phyloP scores from a whole-genome alignment of 2,113 vertebrate genomes.

The Gadus macrocephalus region DNA sequence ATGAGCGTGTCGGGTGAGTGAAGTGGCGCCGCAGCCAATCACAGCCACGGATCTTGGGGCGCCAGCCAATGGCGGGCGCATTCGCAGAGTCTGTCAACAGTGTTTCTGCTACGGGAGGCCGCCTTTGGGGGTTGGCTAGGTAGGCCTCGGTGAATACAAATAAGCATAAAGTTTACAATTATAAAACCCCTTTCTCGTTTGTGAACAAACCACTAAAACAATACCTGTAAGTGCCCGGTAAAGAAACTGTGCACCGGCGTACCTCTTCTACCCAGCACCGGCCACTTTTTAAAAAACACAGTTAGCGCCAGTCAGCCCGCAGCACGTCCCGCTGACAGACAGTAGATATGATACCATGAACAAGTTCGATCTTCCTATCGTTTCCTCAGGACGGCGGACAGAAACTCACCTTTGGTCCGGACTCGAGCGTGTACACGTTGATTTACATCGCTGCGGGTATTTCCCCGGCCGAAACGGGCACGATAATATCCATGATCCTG shows the following conservation, averaged over 20 bases:
- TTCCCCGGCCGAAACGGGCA: constrained; percentile 28
- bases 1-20: constrained; percentile 33
- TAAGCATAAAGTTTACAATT: constrained; percentile 62
- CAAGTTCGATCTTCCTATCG: constrained; percentile 31
- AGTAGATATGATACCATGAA: constrained; percentile 8
- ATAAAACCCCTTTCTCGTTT: constrained; percentile 19
- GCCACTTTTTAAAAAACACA: constrained; percentile 4
- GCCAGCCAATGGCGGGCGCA: constrained; percentile 34
- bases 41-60: neutral
- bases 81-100: constrained; percentile 40
- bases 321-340: constrained; percentile 21
- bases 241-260: neutral
- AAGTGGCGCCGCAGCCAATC: constrained; percentile 49
- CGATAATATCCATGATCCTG: constrained; percentile 51
- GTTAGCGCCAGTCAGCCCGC: constrained; percentile 47
- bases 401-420: constrained; percentile 59
- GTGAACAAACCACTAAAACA: neutral
- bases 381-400: neutral
- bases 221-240: neutral
- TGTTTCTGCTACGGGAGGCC: constrained; percentile 49
- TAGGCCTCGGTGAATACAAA: constrained; percentile 71
- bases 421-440: constrained; percentile 30
- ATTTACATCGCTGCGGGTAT: constrained; percentile 44
- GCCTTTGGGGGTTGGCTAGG: constrained; percentile 47
- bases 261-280: no score